A percentile compares a stretch with the other conserved stretches of the same genome.
These are phyloP conservation scores for Mycetomoellerius zeteki DNA, from an alignment of 1,140 invertebrate species.

Conservation along the genomic window DNA sequence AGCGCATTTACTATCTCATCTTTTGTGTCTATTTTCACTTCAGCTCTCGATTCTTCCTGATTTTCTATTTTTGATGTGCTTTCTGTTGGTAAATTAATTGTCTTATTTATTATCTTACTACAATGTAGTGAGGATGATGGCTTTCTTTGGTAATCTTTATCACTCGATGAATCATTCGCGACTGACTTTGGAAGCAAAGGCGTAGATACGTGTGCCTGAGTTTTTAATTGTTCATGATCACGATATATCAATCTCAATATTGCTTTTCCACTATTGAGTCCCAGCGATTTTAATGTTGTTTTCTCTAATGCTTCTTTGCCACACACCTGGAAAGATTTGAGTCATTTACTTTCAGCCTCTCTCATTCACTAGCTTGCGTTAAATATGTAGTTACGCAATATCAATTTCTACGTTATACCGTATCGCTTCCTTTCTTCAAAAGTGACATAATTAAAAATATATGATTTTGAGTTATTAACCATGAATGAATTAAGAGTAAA, in stretches of 20 bases:
- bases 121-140: slow-evolving; percentile 42
- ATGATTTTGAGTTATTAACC: no score
- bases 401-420: slow-evolving; percentile 1
- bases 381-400: background rate
- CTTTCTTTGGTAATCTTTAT: slow-evolving; percentile 53
- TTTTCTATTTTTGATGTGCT: slow-evolving; percentile 13
- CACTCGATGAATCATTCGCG: slow-evolving; percentile 15
- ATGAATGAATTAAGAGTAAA: no score
- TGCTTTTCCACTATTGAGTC: slow-evolving; percentile 92
- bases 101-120: slow-evolving; percentile 68
- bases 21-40: background rate
- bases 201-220: slow-evolving; percentile 89
- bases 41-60: slow-evolving; percentile 18
- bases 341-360: background rate
- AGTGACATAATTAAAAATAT: background rate
- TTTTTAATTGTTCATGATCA: slow-evolving; percentile 87
- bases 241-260: slow-evolving; percentile 89
- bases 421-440: background rate
- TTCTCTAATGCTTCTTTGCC: slow-evolving; percentile 89
- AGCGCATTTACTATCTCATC: background rate
- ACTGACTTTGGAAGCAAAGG: slow-evolving; percentile 82
- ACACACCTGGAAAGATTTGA: slow-evolving; percentile 86
- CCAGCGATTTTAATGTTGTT: slow-evolving; percentile 91
- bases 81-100: slow-evolving; percentile 46
- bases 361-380: background rate